Evolutionary conservation across 1,140 invertebrate genomes (phyloP).

Genomic region (Centruroides vittatus): DNA sequence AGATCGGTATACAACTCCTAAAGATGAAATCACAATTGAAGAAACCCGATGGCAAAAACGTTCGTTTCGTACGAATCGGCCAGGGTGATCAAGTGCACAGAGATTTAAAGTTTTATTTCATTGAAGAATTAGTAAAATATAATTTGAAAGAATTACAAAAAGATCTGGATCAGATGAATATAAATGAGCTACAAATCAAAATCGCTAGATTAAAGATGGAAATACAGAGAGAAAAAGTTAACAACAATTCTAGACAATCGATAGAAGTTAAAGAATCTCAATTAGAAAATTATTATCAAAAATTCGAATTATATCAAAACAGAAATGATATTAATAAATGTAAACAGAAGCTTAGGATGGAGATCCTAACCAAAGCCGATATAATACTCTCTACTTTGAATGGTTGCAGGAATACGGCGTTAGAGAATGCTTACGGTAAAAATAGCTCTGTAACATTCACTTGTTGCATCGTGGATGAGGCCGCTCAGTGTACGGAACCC

Average conservation of each 20-base stretch:
- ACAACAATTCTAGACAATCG: too few relatives aligned
- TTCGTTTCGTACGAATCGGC: slow-evolving; percentile 46
- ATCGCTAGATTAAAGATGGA: slow-evolving; percentile 13
- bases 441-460: neutral
- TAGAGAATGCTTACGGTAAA: slow-evolving; percentile 1
- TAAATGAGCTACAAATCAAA: slow-evolving; percentile 1
- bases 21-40: slow-evolving; percentile 28
- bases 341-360: neutral
- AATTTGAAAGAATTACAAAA: slow-evolving; percentile 5
- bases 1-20: slow-evolving; percentile 42
- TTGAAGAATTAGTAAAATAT: slow-evolving; percentile 32
- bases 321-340: neutral
- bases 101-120: slow-evolving; percentile 33
- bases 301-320: neutral
- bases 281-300: neutral
- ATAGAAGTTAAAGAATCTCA: neutral
- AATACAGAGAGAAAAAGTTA: neutral
- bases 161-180: slow-evolving; percentile 1
- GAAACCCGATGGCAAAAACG: slow-evolving; percentile 26
- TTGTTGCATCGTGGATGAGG: slow-evolving; percentile 13
- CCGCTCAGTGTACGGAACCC: slow-evolving; percentile 8
- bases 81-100: slow-evolving; percentile 37
- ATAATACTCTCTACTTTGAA: slow-evolving; percentile 4
- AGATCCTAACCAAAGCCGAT: slow-evolving; percentile 3
- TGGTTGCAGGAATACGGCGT: neutral